These are phyloP conservation scores for Dinocampus coccinellae DNA, from an alignment of 2,888 invertebrate genomes.

Conservation along the genomic window DNA sequence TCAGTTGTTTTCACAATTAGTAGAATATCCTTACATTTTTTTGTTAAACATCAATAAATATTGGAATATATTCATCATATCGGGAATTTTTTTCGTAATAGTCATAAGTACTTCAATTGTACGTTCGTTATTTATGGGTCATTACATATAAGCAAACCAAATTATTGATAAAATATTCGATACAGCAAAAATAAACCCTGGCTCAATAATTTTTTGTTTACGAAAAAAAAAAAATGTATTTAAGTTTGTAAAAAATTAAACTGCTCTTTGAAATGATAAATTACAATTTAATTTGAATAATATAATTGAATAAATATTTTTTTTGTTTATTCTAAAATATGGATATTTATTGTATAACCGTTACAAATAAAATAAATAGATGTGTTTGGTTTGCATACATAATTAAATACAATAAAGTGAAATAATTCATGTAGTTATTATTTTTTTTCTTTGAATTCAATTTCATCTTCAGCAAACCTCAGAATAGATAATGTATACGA, in stretches of 20 bases:
- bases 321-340: slow-evolving; percentile 63
- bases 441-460: slow-evolving; percentile 25
- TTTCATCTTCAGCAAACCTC: neutral
- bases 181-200: neutral
- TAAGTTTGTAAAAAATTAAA: slow-evolving; percentile 53
- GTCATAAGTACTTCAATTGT: neutral
- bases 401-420: slow-evolving; percentile 49
- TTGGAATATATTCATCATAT: neutral
- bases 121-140: neutral
- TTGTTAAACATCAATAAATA: neutral
- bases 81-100: neutral
- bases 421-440: slow-evolving; percentile 18
- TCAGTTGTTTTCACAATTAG: neutral
- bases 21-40: neutral
- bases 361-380: slow-evolving; percentile 61
- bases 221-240: slow-evolving; percentile 48
- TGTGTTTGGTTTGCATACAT: slow-evolving; percentile 64
- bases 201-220: neutral
- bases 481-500: neutral
- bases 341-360: slow-evolving; percentile 65
- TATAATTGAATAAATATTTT: slow-evolving; percentile 52
- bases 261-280: neutral
- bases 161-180: neutral
- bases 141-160: neutral
- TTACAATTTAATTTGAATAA: slow-evolving; percentile 46